These are phyloP conservation scores for Ammodytes dubius DNA, from an alignment of 2,113 vertebrate genomes.

Conservation along the genomic window DNA sequence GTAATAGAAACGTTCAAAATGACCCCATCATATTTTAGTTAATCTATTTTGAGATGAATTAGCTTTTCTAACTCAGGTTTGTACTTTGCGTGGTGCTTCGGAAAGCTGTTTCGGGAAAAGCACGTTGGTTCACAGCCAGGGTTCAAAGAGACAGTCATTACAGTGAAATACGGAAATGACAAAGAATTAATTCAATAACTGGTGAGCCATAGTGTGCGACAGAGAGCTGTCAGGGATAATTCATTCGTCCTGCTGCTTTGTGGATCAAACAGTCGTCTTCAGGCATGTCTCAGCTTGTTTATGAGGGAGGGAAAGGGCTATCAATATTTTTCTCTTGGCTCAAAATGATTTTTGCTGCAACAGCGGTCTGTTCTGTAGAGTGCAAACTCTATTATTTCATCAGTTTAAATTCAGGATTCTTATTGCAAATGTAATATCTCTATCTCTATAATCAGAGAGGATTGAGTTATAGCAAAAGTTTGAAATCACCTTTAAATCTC, in stretches of 20 bases:
- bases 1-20: not conserved
- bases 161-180: constrained; percentile 37
- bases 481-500: constrained; percentile 3
- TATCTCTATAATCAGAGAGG: not conserved
- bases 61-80: not conserved
- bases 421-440: too few species aligned
- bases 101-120: not conserved
- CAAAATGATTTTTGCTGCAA: constrained; percentile 17
- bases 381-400: not conserved
- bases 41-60: constrained; percentile 11
- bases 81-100: not conserved
- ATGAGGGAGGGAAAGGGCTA: constrained; percentile 38
- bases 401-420: not conserved
- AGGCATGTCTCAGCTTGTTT: constrained; percentile 53
- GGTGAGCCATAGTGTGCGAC: constrained; percentile 49
- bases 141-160: constrained; percentile 39
- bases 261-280: constrained; percentile 41
- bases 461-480: not conserved
- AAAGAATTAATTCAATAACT: constrained; percentile 65
- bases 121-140: constrained; percentile 2
- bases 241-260: constrained; percentile 50
- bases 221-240: constrained; percentile 60
- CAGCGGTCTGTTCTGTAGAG: constrained; percentile 6
- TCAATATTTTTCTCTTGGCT: constrained; percentile 45
- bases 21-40: not conserved